phyloP scores from a whole-genome alignment of 2,113 vertebrate species.

The Mormoops blainvillei region DNA sequence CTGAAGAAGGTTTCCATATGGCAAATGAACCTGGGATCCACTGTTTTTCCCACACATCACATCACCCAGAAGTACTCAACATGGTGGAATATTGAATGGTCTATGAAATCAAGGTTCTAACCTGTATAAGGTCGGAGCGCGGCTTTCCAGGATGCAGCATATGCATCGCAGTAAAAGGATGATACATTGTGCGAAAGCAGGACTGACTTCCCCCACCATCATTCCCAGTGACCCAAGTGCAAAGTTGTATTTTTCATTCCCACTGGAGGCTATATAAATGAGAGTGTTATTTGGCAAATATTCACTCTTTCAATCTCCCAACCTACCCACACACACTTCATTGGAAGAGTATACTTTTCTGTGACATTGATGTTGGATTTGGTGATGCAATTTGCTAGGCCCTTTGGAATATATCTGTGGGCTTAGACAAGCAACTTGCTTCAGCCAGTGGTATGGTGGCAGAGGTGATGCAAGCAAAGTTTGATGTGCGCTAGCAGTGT shows the following conservation, averaged over 20 bases:
- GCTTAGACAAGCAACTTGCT: not conserved
- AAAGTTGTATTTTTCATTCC: not conserved
- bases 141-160: not conserved
- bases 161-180: not conserved
- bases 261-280: not conserved
- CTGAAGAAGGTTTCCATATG: not conserved
- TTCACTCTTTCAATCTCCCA: not conserved
- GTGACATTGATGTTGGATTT: not conserved
- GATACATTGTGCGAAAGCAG: not conserved
- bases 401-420: not conserved
- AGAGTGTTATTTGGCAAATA: not conserved
- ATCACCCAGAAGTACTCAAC: not conserved
- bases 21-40: not conserved
- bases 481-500: not conserved
- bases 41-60: not conserved
- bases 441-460: not conserved
- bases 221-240: not conserved
- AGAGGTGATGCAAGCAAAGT: not conserved
- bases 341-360: not conserved
- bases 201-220: not conserved
- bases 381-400: not conserved
- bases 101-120: not conserved
- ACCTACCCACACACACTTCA: not conserved
- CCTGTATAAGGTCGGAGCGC: accelerated
- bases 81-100: not conserved